Evolutionary conservation across 2,113 vertebrate species (phyloP), one percentile per base, ranked within the genome.

Genomic region (Gnathonemus longibarbis): DNA sequence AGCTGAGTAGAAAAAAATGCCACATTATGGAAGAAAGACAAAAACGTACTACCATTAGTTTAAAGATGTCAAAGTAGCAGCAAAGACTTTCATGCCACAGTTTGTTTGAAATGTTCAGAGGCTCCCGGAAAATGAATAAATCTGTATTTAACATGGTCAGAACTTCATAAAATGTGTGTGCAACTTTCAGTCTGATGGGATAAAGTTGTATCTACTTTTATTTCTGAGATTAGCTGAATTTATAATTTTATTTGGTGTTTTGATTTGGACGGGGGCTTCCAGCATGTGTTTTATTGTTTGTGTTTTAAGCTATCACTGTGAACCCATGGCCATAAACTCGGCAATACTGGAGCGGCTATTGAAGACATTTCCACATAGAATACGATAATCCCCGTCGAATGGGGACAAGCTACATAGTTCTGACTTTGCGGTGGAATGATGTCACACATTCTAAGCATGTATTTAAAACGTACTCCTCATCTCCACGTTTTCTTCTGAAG

Each of bases 371-470:
- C 94, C 91, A 91, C 91, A 91, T 91, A 94, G 94, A 95, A 95
- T 94, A 93, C 92, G 62, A 92, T 93, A 95, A 95, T 95, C 93
- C 93, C 91, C 92, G 93, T 94, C 92, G 94, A 93, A 93, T 80
- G 91, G 94, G 93, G 92, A 91, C 91, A 92, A 92, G 93, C 93
- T 88, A 93, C 91, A 46, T 91, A 93, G 95, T 95, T 94, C 93
- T 94, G 94, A 95, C 94, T 95, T 94, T 93, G 93, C 93, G 92
- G 91, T 50, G 91, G 91, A 92, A 91, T 94, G 94, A 95, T 94
- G 93, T 95, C 93, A 93, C 92, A 91, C 89, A 53, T 92, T 93
- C 89, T 93, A 93, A 95, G 93, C 94, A 94, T 94, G 92, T 92
- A 94, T 94, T 95, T 91, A 91, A 94, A 95, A 95, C 94, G 91